A percentile compares a stretch with the other conserved stretches of the same genome.
Conservation (phyloP, 2,797 vertebrate genomes). For the Limnodromus scolopaceus region DNA sequence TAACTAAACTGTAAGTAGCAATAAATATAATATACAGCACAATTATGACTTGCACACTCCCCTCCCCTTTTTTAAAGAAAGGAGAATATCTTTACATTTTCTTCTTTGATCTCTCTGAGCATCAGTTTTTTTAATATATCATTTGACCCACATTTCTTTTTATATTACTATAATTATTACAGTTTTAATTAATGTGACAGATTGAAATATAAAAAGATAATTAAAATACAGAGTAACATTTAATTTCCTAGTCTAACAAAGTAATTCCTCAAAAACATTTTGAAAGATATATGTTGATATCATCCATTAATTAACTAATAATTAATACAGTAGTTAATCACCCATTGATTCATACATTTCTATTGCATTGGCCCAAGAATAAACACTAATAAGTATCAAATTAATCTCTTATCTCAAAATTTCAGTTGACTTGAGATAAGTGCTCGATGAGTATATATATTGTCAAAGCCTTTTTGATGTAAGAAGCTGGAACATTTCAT, state of each 20-base stretch:
- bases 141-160: slow-evolving; percentile 14
- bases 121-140: neutral
- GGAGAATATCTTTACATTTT: neutral
- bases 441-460: neutral
- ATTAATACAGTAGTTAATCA: neutral
- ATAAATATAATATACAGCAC: slow-evolving; percentile 4
- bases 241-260: neutral
- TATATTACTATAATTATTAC: neutral
- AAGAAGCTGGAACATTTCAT: neutral
- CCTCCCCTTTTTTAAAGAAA: slow-evolving; percentile 1
- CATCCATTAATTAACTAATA: neutral
- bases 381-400: neutral
- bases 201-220: slow-evolving; percentile 44
- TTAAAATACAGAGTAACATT: neutral
- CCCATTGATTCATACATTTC: neutral
- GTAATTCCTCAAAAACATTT: neutral
- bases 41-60: neutral
- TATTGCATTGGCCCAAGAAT: neutral
- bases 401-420: neutral
- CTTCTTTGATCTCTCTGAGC: slow-evolving; percentile 18
- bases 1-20: slow-evolving; percentile 16
- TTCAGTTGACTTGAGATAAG: neutral
- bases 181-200: slow-evolving; percentile 19
- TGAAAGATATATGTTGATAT: neutral
- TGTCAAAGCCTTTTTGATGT: neutral